These are phyloP conservation scores for Oxyura jamaicensis DNA, from an alignment of 2,113 vertebrate genomes.

Conservation along the genomic window DNA sequence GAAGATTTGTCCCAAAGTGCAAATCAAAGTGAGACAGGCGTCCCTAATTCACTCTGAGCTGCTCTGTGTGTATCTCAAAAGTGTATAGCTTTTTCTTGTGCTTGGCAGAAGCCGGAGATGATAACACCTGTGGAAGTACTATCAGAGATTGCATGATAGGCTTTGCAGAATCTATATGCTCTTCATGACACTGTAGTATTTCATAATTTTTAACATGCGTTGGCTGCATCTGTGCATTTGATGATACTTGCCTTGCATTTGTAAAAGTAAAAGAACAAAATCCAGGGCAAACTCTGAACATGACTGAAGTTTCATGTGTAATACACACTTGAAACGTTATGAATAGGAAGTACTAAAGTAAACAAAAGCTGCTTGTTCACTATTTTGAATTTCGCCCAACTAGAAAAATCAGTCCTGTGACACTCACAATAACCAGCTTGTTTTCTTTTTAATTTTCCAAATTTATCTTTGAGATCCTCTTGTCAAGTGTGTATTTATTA, in stretches of 20 bases:
- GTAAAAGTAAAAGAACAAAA: neutral
- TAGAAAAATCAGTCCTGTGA: neutral
- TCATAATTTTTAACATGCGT: neutral
- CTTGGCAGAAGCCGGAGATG: neutral
- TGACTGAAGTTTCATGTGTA: neutral
- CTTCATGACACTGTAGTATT: neutral
- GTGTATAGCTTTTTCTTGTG: neutral
- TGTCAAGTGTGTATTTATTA: neutral
- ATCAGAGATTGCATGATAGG: neutral
- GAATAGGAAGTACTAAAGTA: neutral
- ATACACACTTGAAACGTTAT: neutral
- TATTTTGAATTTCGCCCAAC: neutral
- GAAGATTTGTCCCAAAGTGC: neutral
- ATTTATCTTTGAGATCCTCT: neutral
- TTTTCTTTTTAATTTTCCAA: neutral
- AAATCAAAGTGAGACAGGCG: neutral
- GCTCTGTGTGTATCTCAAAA: neutral
- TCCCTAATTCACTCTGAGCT: neutral
- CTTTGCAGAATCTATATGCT: neutral
- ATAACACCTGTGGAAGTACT: neutral
- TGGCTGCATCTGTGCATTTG: neutral
- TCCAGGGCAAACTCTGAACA: neutral
- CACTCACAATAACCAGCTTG: neutral
- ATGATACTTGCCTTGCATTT: neutral
- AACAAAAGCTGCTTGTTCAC: constrained; percentile 10